A percentile compares a stretch with the other conserved stretches of the same genome.
These are phyloP conservation scores for Intellagama lesueurii DNA, from an alignment of 2,797 vertebrate genomes.

Conservation along the genomic window DNA sequence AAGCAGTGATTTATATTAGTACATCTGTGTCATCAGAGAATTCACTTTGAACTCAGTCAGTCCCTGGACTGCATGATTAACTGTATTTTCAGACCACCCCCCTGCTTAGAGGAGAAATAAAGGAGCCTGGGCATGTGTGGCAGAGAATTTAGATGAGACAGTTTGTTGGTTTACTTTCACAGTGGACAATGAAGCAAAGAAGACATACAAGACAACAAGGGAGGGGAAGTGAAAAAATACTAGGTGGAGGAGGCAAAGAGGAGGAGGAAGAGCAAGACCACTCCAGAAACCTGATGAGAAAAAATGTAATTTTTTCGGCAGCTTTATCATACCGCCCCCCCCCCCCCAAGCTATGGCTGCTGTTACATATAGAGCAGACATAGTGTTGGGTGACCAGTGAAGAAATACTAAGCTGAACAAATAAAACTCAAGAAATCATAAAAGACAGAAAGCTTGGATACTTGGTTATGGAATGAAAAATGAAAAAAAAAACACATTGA, in stretches of 20 bases:
- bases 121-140: too few species aligned
- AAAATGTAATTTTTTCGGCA: too few species aligned
- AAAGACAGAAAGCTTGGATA: too few species aligned
- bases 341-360: too few species aligned
- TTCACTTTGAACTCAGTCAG: too few species aligned
- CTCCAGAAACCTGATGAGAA: background rate
- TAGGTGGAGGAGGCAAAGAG: background rate
- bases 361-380: too few species aligned
- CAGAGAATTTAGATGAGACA: background rate
- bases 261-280: background rate
- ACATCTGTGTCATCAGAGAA: fast-evolving
- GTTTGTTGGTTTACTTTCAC: background rate
- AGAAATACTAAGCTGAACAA: too few species aligned
- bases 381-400: too few species aligned
- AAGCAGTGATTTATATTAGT: conserved; percentile 5
- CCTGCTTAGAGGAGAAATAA: background rate
- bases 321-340: too few species aligned
- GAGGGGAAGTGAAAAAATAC: background rate
- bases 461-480: too few species aligned
- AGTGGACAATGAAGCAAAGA: background rate
- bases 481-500: too few species aligned
- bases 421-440: too few species aligned
- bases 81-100: background rate
- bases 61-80: background rate
- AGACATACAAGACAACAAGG: background rate